Percentiles rank a stretch among this genome's conserved stretches.
Evolutionary conservation across 1,140 invertebrate genomes (phyloP).

Genomic region (Panonychus citri): DNA sequence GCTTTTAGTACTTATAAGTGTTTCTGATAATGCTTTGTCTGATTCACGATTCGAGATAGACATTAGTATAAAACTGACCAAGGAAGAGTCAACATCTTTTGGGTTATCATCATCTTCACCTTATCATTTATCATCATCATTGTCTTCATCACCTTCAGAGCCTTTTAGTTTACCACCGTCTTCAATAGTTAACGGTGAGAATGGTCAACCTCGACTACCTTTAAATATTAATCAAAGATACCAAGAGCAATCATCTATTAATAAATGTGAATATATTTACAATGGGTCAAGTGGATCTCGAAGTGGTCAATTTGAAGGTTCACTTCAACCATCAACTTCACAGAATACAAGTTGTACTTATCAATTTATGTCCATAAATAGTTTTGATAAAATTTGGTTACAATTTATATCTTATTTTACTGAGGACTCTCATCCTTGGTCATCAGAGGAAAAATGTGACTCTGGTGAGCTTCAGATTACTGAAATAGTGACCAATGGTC

Average conservation of each 20-base stretch:
- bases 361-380: constrained; percentile 42
- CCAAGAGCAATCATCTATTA: neutral
- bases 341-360: constrained; percentile 67
- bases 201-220: no score
- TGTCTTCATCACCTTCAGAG: no score
- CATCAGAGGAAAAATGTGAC: constrained; percentile 13
- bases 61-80: constrained; percentile 48
- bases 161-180: no score
- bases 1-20: constrained; percentile 67
- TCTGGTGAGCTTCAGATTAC: constrained; percentile 13
- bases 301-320: constrained; percentile 27
- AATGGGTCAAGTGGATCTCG: constrained; percentile 39
- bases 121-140: no score
- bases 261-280: constrained; percentile 62
- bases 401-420: constrained; percentile 36
- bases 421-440: constrained; percentile 14
- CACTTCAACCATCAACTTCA: constrained; percentile 32
- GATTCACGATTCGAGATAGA: constrained; percentile 45
- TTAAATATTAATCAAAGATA: neutral
- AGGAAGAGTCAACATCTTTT: no score
- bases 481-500: constrained; percentile 3
- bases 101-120: no score
- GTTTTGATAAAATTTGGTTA: constrained; percentile 56
- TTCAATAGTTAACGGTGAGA: no score
- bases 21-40: constrained; percentile 59